phyloP scores from a whole-genome alignment of 1,140 invertebrate species.

The Carcinoscorpius rotundicauda region DNA sequence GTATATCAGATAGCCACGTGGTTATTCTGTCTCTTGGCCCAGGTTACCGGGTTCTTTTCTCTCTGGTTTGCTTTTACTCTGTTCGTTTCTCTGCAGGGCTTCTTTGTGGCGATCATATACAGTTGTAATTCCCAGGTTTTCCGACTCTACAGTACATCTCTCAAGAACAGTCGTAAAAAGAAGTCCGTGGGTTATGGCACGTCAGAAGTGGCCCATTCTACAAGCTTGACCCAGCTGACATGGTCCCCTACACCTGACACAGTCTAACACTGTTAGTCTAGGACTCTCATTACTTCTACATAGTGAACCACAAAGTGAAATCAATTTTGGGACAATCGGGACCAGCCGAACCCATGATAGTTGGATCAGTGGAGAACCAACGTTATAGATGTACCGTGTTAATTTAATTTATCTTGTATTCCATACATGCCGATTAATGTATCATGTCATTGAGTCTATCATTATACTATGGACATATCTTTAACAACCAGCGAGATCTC shows the following conservation, averaged over 20 bases:
- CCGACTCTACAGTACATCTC: conserved; percentile 37
- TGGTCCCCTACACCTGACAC: conserved; percentile 37
- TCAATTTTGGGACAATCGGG: no score
- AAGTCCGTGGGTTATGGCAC: conserved; percentile 26
- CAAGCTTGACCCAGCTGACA: conserved; percentile 40
- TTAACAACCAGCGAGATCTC: no score
- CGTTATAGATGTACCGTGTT: no score
- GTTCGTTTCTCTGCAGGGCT: conserved; percentile 40
- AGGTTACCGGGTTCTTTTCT: conserved; percentile 26
- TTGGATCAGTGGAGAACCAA: no score
- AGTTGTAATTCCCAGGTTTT: conserved; percentile 50
- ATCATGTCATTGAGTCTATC: no score
- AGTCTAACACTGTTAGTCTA: conserved; percentile 25
- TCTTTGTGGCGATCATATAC: conserved; percentile 46
- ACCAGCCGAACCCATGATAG: no score
- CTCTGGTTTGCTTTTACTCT: conserved; percentile 38
- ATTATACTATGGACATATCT: no score
- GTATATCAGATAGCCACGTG: conserved; percentile 29
- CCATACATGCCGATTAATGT: no score
- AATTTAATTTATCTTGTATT: no score
- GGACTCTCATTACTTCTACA: no score
- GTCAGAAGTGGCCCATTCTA: conserved; percentile 39
- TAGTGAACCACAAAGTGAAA: no score
- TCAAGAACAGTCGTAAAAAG: conserved; percentile 27
- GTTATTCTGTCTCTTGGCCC: conserved; percentile 24